Evolutionary conservation across 1,140 invertebrate species (phyloP), one percentile per base, ranked within the genome.

Genomic region (Hycleus cichorii): DNA sequence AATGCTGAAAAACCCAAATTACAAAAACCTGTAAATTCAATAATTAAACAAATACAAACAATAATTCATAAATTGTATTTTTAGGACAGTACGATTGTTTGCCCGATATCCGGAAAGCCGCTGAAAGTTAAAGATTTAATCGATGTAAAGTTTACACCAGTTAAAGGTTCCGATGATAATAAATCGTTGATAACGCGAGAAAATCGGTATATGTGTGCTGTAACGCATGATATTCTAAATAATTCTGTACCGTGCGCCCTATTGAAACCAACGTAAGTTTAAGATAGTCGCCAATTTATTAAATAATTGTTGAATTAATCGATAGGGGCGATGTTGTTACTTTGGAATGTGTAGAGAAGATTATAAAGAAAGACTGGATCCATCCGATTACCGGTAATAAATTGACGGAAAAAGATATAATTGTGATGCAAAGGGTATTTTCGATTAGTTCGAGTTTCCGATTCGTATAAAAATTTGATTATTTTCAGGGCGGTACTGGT

Each of bases 321-420:
- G 7, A 55, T 72, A 91, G 90, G 0, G 95, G 97, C n/a, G 86
- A 93, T 79, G 91, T 99, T 12, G 87, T 99, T 0, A 98, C 95
- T 8, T 81, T 94, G 82, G 94, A 97, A 72, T 98, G 95, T 78
- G 84, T 97, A 5, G 94, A 98, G 66, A 97, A 97, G 71, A 80
- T 99, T 3, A 94, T 99, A 46, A 93, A 91, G 68, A 96, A 95
- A 71, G 96, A 99, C 72, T 95, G 93, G 95, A 80, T 93, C 3
- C 95, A 99, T 80, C 97, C 97, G 0, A 80, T 97, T 0, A 95
- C 91, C 57, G 86, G 85, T 57, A 83, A 90, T 63, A 90, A 88
- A 73, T 71, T 99, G n/a, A 87, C 81, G 56, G 92, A 98, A 63
- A 88, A 87, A 66, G 97, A 99, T 73, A 94, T 99, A 11, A 97